Evolutionary conservation across 2,113 vertebrate species (phyloP).

Genomic region (Machaerirhynchus nigripectus): DNA sequence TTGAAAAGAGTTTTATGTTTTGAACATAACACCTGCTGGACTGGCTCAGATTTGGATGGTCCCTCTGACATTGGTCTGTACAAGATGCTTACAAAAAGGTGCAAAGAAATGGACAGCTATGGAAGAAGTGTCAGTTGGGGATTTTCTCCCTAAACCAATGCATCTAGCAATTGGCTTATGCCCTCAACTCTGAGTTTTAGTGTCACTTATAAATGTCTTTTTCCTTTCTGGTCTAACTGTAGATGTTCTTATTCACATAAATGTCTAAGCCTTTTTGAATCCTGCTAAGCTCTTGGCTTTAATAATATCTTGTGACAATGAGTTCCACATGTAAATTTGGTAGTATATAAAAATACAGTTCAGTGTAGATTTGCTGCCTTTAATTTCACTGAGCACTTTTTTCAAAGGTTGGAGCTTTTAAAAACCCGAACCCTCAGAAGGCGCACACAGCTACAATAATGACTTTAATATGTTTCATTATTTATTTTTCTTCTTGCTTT

Average conservation of each 20-base stretch:
- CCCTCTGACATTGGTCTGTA: background rate
- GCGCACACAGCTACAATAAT: background rate
- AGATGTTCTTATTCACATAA: constrained; percentile 56
- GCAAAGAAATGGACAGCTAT: background rate
- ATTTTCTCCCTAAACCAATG: background rate
- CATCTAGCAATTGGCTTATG: background rate
- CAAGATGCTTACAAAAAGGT: background rate
- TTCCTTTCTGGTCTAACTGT: constrained; percentile 7
- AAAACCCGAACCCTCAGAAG: background rate
- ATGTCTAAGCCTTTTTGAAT: constrained; percentile 43
- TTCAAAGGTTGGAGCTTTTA: constrained; percentile 1
- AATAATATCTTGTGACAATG: constrained; percentile 43
- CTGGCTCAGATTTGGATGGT: background rate
- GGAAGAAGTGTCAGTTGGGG: background rate
- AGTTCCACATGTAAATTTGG: constrained; percentile 57
- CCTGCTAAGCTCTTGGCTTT: constrained; percentile 50
- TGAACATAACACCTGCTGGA: constrained; percentile 37
- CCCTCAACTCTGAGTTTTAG: background rate
- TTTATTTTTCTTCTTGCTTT: constrained; percentile 53
- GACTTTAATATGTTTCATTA: constrained; percentile 56
- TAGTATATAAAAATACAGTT: constrained; percentile 30
- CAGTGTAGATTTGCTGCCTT: constrained; percentile 32
- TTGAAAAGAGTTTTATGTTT: constrained; percentile 10
- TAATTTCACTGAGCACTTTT: constrained; percentile 21
- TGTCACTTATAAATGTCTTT: constrained; percentile 33